Evolutionary conservation across 2,113 vertebrate genomes (phyloP).

Genomic region (Seriola dumerili): DNA sequence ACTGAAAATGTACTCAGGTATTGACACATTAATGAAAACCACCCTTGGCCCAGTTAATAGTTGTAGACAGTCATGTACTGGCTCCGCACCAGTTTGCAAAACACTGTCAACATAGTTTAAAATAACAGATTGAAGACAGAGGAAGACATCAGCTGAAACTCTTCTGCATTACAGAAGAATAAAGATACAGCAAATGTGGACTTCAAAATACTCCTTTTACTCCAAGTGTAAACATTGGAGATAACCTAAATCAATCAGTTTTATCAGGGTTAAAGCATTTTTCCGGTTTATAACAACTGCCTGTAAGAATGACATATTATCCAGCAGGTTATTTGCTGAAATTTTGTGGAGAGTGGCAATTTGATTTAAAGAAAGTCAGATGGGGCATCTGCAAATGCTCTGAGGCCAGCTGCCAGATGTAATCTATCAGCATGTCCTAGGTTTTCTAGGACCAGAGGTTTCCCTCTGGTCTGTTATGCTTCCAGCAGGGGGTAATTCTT

Average conservation of each 20-base stretch:
- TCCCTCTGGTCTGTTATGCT: background rate
- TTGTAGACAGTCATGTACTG: background rate
- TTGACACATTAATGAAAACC: background rate
- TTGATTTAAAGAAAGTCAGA: background rate
- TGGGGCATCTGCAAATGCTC: background rate
- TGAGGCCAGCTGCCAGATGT: slow-evolving; percentile 11
- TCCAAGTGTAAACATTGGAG: background rate
- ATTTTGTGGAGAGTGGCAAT: background rate
- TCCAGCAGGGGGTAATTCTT: background rate
- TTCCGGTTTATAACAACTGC: background rate
- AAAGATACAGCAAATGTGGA: background rate
- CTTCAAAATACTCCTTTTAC: background rate
- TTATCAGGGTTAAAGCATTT: background rate
- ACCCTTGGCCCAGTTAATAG: background rate
- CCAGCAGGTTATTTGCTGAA: background rate
- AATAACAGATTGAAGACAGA: background rate
- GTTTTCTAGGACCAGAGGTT: slow-evolving; percentile 20
- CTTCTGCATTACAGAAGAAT: no score
- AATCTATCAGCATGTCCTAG: slow-evolving; percentile 15
- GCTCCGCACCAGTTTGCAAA: background rate
- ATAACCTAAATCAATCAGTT: background rate
- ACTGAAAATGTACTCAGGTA: background rate
- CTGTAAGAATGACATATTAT: background rate
- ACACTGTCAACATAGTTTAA: background rate
- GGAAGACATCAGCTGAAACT: background rate